A percentile compares a stretch with the other conserved stretches of the same genome.
Conservation (phyloP, 2,113 vertebrate species). For the Zosterops hypoxanthus region DNA sequence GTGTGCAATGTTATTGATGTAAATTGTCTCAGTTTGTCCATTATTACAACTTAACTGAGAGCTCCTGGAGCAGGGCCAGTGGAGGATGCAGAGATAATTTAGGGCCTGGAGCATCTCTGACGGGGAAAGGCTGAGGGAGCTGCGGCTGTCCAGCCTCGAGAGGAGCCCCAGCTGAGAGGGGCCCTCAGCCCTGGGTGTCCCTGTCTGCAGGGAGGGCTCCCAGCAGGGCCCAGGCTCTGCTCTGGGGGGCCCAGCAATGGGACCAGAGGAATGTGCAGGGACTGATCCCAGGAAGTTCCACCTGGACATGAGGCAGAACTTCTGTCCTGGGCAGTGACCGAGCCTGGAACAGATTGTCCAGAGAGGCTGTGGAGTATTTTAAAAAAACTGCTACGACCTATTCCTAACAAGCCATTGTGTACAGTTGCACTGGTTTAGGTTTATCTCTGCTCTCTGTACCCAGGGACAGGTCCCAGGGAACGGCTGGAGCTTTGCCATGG, state of each 20-base stretch:
- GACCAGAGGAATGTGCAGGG: not conserved
- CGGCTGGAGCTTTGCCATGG: too few species aligned
- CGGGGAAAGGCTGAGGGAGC: not conserved
- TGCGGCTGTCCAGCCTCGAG: not conserved
- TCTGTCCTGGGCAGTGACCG: accelerated
- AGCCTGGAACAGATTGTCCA: not conserved
- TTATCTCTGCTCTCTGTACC: too few species aligned
- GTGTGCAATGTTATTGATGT: not conserved
- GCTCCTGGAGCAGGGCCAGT: not conserved
- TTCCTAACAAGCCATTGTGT: too few species aligned
- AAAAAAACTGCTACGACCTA: too few species aligned
- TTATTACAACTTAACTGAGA: not conserved
- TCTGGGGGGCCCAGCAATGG: not conserved
- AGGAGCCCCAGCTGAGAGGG: not conserved
- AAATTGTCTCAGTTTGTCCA: not conserved
- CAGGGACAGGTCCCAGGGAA: too few species aligned
- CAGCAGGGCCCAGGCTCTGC: not conserved
- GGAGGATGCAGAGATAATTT: accelerated
- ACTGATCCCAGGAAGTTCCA: not conserved
- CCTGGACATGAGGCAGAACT: not conserved
- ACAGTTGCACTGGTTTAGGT: too few species aligned
- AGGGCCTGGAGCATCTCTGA: not conserved
- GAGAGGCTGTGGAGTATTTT: not conserved
- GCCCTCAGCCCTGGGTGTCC: not conserved
- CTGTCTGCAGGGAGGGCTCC: not conserved